Evolutionary conservation across 2,888 invertebrate genomes (phyloP), one percentile per base, ranked within the genome.

Genomic region (Augiades crinisus): DNA sequence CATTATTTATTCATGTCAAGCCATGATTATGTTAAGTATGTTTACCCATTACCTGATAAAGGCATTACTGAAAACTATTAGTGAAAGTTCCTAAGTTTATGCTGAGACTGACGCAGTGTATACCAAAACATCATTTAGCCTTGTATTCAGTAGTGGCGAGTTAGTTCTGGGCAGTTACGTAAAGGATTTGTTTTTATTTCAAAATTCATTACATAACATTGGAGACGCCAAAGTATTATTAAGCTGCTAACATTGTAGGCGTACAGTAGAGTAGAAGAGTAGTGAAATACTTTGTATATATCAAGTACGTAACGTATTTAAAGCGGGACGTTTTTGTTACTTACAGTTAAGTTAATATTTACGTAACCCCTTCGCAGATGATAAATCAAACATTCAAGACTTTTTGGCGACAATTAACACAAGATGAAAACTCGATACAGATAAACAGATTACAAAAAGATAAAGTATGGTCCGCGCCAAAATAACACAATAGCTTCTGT

Each of bases 201-300:
- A 22, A 22, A 37, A 47, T 40, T 47, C 13, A 22, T 47, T 47
- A 47, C 33, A 47, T 47, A 47, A 47, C 40, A 40, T 47, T 14
- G 33, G 6, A 8, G 8, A 21, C 13, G 19, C 12, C 3, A 10
- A 10, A 3, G 21, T 31, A 33, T 47, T 37, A 14, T n/a, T 7
- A 14, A 10, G 19, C 24, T 27, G n/a, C 19, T 17, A 17, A 22
- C 6, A 13, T 27, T n/a, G n/a, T n/a, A n/a, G n/a, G n/a, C n/a
- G 10, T 27, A 19, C 19, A 27, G 27, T 10, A 10, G 8, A 8
- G 27, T 10, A 10, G n/a, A 3, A 27, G 4, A 19, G 19, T 19
- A 19, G 19, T 19, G n/a, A n/a, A n/a, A n/a, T n/a, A n/a, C 5
- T 19, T 19, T 19, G 3, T 4, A 19, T 19, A 19, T 19, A 19